Evolutionary conservation across 37 sponge, comb jelly and placozoan genomes (phyloP), one percentile per base, ranked within the genome.

Genomic region (Petrosia ficiformis): DNA sequence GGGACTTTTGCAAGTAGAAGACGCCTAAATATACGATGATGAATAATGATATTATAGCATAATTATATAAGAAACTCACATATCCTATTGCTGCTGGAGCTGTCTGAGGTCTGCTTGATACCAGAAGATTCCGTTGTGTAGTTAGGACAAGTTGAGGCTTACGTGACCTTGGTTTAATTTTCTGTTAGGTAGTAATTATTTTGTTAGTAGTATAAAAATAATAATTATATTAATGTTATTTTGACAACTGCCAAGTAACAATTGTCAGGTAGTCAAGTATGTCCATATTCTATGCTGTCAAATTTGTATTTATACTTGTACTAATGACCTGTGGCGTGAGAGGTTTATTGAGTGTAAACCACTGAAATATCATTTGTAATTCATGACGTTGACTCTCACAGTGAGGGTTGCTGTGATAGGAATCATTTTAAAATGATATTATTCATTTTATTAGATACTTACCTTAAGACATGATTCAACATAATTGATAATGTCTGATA

Each of bases 331-430:
- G 26, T 29, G 63, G 65, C 6, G 81, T 54, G 14, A 87, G 44
- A 1, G 77, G 87, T 48, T 77, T 87, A 67, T 87, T 87, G 66
- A 43, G 33, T 16, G 32, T 44, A 65, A 77, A 87, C 87, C 87
- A 87, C 33, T 81, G 61, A 65, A 81, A 81, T 0, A 87, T 77
- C 26, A 26, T 21, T 32, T 81, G 67, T 0, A 87, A 73, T 16
- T 87, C 87, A 26, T 39, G 26, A 73, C 71, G 61, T 64, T 87
- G 87, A 31, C 31, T 34, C 0, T 25, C 39, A n/a, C 65, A 21
- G 39, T 81, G 64, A 65, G 65, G 44, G 63, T 81, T 81, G 33
- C 87, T 87, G 36, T 21, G 33, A 34, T 2, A 42, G 34, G 22
- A 16, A 32, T 21, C 25, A 39, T 10, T 14, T 22, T 30, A 58